These are phyloP conservation scores for Cyclophora punctaria DNA, from an alignment of 2,888 invertebrate genomes.

Conservation along the genomic window DNA sequence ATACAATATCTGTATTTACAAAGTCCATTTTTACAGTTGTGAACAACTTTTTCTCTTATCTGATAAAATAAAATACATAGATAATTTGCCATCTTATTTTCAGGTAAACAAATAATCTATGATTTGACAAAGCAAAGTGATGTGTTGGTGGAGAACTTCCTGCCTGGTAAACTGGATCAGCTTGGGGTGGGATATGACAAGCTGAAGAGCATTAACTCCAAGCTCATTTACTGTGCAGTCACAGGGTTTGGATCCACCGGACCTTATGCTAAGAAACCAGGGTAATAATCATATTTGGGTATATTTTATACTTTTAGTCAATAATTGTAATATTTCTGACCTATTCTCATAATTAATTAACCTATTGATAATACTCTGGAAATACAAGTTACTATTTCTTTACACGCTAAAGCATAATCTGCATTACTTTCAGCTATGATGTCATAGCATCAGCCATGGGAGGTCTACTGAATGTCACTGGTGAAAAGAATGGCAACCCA, in stretches of 20 bases:
- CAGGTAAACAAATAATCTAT: constrained; percentile 75
- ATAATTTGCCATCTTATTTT: constrained; percentile 11
- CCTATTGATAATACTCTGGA: background rate
- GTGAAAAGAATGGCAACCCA: constrained; percentile 87
- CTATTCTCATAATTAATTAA: background rate
- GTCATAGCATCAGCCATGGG: constrained; percentile 95
- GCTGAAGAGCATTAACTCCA: constrained; percentile 80
- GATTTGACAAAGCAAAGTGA: constrained; percentile 86
- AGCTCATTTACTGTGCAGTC: constrained; percentile 93
- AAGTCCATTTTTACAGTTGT: no score
- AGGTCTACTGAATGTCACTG: constrained; percentile 92
- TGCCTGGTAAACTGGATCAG: constrained; percentile 89
- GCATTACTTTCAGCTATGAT: constrained; percentile 79
- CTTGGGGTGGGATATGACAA: constrained; percentile 87
- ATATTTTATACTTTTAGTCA: no score
- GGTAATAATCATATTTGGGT: constrained; percentile 46
- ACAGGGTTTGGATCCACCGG: constrained; percentile 94
- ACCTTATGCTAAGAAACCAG: constrained; percentile 90
- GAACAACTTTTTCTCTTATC: no score
- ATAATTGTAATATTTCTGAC: no score
- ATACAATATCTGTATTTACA: no score
- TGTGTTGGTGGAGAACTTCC: constrained; percentile 93
- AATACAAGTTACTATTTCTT: no score
- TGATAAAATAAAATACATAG: no score
- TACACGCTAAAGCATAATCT: no score